These are phyloP conservation scores for Melanotaenia boesemani DNA, from an alignment of 2,797 vertebrate genomes.

Conservation along the genomic window DNA sequence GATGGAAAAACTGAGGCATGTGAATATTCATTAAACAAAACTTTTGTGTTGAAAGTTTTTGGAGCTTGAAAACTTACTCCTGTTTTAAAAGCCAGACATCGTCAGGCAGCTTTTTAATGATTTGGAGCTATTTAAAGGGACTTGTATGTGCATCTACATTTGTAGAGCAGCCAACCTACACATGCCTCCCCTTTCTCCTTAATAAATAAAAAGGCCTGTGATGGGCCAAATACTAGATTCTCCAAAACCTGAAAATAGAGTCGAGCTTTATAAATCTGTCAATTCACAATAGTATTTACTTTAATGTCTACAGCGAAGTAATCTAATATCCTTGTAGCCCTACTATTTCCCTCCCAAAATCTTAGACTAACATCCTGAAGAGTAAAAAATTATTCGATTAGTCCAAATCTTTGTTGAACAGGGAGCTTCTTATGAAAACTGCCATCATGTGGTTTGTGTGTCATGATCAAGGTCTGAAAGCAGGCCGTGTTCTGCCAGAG, in stretches of 20 bases:
- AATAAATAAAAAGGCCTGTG: background rate
- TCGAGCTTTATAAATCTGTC: background rate
- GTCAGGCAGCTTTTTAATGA: too few species aligned
- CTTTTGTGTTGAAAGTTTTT: too few species aligned
- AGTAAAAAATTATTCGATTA: background rate
- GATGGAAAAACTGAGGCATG: too few species aligned
- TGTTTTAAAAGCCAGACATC: too few species aligned
- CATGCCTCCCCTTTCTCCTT: background rate
- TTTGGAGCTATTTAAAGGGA: background rate
- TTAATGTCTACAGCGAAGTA: background rate
- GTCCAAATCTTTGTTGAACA: background rate
- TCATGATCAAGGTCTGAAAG: constrained; percentile 49
- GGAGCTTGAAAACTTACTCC: too few species aligned
- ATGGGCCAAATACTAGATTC: background rate
- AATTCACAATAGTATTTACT: background rate
- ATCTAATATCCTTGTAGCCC: too few species aligned
- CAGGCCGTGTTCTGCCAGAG: constrained; percentile 62
- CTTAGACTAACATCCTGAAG: background rate
- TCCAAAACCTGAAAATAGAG: background rate
- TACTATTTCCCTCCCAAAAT: background rate
- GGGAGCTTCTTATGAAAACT: constrained; percentile 45
- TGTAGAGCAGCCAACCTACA: background rate
- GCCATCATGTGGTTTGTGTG: constrained; percentile 22
- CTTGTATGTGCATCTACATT: background rate
- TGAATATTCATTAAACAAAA: too few species aligned